Conservation (phyloP, 2,113 vertebrate genomes). For the Halichoerus grypus region DNA sequence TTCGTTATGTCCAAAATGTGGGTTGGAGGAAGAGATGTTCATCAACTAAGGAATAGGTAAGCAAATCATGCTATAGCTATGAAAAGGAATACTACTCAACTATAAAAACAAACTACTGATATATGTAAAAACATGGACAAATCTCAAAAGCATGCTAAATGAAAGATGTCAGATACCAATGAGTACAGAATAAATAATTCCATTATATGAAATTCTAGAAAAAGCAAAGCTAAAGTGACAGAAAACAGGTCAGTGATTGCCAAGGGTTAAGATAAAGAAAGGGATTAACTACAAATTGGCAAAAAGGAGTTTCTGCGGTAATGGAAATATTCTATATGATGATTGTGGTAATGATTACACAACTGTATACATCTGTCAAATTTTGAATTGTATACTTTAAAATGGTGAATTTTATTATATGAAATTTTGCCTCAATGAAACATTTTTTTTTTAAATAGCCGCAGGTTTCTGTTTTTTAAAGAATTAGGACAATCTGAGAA, state of each 20-base stretch:
- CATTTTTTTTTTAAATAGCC: not conserved
- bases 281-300: not conserved
- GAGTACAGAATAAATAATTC: not conserved
- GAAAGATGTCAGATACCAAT: not conserved
- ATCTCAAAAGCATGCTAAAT: not conserved
- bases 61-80: not conserved
- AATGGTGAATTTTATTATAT: not conserved
- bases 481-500: not conserved
- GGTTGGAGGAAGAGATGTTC: not conserved
- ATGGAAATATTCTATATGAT: not conserved
- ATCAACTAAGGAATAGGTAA: not conserved
- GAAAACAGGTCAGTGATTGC: not conserved
- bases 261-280: not conserved
- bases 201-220: conserved; percentile 17
- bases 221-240: not conserved
- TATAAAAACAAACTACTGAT: not conserved
- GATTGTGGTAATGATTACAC: not conserved
- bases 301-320: not conserved
- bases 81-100: not conserved
- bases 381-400: not conserved
- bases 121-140: not conserved
- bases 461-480: not conserved
- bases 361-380: not conserved
- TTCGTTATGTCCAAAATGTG: not conserved
- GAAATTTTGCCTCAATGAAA: not conserved